phyloP scores from a whole-genome alignment of 1,140 invertebrate species.

The Coboldia fuscipes region DNA sequence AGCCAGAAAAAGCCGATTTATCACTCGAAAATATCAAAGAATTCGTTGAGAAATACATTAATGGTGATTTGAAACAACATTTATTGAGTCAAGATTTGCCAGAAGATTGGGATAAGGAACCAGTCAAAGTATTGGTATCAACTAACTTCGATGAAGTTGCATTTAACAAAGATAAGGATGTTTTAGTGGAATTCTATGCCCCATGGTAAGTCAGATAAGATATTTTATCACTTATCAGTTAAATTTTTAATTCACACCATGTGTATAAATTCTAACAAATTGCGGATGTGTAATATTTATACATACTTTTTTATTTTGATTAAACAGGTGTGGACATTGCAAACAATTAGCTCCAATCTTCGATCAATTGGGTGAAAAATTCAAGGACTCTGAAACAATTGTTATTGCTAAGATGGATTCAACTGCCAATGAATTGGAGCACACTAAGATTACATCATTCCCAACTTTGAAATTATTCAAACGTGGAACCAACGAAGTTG shows the following conservation, averaged over 20 bases:
- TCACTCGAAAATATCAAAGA: slow-evolving; percentile 49
- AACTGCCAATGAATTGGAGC: slow-evolving; percentile 90
- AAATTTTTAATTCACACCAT: too few species aligned
- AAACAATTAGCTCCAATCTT: slow-evolving; percentile 93
- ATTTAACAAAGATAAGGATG: slow-evolving; percentile 71
- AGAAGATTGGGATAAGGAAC: slow-evolving; percentile 89
- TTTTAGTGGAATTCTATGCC: slow-evolving; percentile 97
- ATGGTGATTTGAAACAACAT: slow-evolving; percentile 86
- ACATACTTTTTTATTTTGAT: slow-evolving; percentile 3
- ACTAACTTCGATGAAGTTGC: slow-evolving; percentile 93
- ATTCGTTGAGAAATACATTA: slow-evolving; percentile 76
- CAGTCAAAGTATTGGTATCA: slow-evolving; percentile 86
- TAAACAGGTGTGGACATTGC: slow-evolving; percentile 65
- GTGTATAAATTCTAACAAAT: slow-evolving; percentile 1
- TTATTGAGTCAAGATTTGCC: slow-evolving; percentile 84
- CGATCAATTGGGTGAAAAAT: slow-evolving; percentile 59
- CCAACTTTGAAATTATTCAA: slow-evolving; percentile 93
- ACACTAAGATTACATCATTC: slow-evolving; percentile 86
- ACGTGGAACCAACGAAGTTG: slow-evolving; percentile 76
- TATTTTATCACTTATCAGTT: not conserved
- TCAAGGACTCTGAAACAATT: slow-evolving; percentile 59
- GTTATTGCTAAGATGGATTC: slow-evolving; percentile 98
- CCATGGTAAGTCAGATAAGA: slow-evolving; percentile 50
- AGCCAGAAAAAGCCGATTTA: slow-evolving; percentile 64
- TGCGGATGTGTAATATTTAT: not conserved